A percentile compares a stretch with the other conserved stretches of the same genome.
phyloP scores from a whole-genome alignment of 2,888 invertebrate species.

The Campaea margaritaria region DNA sequence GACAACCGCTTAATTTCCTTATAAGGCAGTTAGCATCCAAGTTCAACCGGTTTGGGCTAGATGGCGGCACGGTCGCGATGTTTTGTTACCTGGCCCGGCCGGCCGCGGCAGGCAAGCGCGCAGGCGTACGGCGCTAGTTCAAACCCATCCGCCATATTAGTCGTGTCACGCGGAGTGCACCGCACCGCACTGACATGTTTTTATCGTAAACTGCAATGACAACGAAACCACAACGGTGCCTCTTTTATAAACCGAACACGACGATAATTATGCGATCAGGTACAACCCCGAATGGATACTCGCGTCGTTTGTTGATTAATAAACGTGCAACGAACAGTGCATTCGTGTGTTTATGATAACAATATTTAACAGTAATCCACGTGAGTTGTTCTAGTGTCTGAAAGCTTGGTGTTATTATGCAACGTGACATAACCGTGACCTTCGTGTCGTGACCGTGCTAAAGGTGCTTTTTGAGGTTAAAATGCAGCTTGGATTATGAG shows the following conservation, averaged over 20 bases:
- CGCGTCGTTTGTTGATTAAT: constrained; percentile 73
- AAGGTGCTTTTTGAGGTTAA: constrained; percentile 83
- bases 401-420: constrained; percentile 79
- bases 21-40: constrained; percentile 37
- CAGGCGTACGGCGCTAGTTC: constrained; percentile 77
- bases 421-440: constrained; percentile 82
- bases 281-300: constrained; percentile 67
- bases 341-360: constrained; percentile 84
- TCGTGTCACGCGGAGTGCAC: constrained; percentile 83
- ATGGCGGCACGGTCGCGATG: constrained; percentile 59
- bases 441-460: constrained; percentile 79
- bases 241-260: constrained; percentile 63
- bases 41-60: constrained; percentile 52
- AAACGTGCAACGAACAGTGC: constrained; percentile 82
- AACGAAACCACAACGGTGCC: constrained; percentile 71
- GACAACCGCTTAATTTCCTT: constrained; percentile 22
- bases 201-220: constrained; percentile 79
- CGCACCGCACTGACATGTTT: constrained; percentile 82
- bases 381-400: constrained; percentile 75
- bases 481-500: constrained; percentile 83
- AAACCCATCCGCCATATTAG: constrained; percentile 85
- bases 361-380: constrained; percentile 78
- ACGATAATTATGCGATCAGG: constrained; percentile 72
- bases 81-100: constrained; percentile 74
- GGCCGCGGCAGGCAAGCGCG: constrained; percentile 60